Evolutionary conservation across 2,888 invertebrate species (phyloP), one percentile per base, ranked within the genome.

Genomic region (Ypsolopha scabrella): DNA sequence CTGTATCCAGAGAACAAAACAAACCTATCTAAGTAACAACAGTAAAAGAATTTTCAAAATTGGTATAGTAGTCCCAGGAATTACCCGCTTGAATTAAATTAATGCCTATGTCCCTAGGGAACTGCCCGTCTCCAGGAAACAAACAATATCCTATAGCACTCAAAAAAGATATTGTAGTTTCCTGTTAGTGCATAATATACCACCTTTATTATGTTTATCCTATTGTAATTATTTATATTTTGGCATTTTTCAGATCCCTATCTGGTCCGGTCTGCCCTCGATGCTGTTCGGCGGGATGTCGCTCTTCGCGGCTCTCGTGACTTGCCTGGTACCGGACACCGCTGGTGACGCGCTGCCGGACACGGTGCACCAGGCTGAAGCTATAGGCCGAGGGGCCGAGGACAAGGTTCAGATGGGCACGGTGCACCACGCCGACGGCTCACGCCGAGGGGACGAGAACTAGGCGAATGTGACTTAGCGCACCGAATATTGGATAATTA

Each of bases 181-280:
- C n/a, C n/a, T n/a, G n/a, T n/a, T n/a, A 14, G 7, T 13, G 6
- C 6, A 7, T 44, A 44, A 44, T 7, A 44, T 10, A 44, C 44
- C 6, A 7, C 9, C 13, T 14, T 11, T 4, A 13, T 14, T 8
- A 9, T 44, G 9, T 11, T 24, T 24, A 14, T 44, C 6, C 44
- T 7, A 13, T 9, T 14, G 13, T 13, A 14, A 14, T 13, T 13
- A 44, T 7, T 13, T 6, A 44, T 11, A 44, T 24, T 24, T 44
- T 9, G 8, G 6, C 14, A 35, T 13, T 11, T 64, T 70, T 43
- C 68, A 80, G 80, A 67, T 72, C 55, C 59, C 60, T 3, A 77
- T 75, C 57, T 80, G 82, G 78, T 55, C 60, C 1, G 81, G 80
- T n/a, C 59, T 82, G 0, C 80, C 82, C 0, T 67, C 80, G 0